A percentile compares a stretch with the other conserved stretches of the same genome.
These are phyloP conservation scores for Notiomystis cincta DNA, from an alignment of 2,113 vertebrate species.

Conservation along the genomic window DNA sequence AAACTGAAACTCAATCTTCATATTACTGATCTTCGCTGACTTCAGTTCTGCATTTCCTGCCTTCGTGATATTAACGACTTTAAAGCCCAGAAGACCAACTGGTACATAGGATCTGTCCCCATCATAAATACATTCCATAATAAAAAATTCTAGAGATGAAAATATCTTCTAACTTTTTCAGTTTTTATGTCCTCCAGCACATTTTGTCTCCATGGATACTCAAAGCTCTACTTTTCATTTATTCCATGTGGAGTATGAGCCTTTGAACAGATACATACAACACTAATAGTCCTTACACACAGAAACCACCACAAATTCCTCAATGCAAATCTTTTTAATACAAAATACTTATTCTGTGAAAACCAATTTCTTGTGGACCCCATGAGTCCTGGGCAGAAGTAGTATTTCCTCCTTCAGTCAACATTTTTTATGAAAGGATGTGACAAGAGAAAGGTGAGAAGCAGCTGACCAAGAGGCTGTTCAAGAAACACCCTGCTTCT, in stretches of 20 bases:
- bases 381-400: background rate
- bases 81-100: background rate
- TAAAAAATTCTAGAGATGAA: background rate
- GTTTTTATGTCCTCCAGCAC: background rate
- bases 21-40: background rate
- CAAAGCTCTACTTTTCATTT: background rate
- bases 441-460: background rate
- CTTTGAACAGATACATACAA: background rate
- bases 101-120: background rate
- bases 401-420: background rate
- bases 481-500: background rate
- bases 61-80: background rate
- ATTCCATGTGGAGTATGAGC: background rate
- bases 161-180: background rate
- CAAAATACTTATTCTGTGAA: background rate
- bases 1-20: background rate
- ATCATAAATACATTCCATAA: background rate
- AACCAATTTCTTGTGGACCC: background rate
- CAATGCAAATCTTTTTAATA: background rate
- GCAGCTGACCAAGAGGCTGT: background rate
- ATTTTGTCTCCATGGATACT: conserved; percentile 33
- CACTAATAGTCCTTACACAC: background rate
- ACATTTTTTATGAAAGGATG: background rate
- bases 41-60: background rate
- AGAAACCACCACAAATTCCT: background rate